Base-by-base conservation (phyloP, 1,140 invertebrate species). In the Ladona fulva region DNA sequence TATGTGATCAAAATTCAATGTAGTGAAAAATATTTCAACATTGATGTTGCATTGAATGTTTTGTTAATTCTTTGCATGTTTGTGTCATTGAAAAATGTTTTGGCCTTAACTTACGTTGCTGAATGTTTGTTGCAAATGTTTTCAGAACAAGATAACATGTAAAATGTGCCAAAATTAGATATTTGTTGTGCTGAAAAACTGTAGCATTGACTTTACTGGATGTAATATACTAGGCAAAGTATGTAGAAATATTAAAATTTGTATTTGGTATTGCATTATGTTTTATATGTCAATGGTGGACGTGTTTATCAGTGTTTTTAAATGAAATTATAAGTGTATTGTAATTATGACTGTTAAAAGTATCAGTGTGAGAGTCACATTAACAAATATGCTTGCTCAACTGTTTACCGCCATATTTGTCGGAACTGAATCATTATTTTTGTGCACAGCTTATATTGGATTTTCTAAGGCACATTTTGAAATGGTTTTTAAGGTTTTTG, bases 401-500 rank as follows among this genome's bases (percentile, higher is more conserved):
- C 52, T 66, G 52, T 66, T 66, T 66, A 6, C 52, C 52, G 52
- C 52, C 14, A 22, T 22, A 12, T 66, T 66, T 66, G 52, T 66
- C 52, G 52, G 52, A 66, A 66, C 52, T 66, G 52, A 66, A 66
- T 66, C 52, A 66, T 66, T 66, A 66, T 66, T 66, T 66, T 66
- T 66, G 52, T 66, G 52, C 52, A 66, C 52, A 66, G 52, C 52
- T 66, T 37, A 3, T 66, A 66, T 66, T 66, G 52, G 52, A 66
- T 66, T 66, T 66, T 66, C 52, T 66, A 66, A 66, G 52, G 52
- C 52, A 66, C 52, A 66, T 66, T 66, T 66, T 66, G n/a, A 66
- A 66, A 66, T 66, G 52, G 52, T 66, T 66, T 66, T 66, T 66
- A 66, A 66, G 12, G 52, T 66, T 66, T 66, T 66, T 66, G 29